These are phyloP conservation scores for Megaptera novaeangliae DNA, from an alignment of 2,113 vertebrate species.

Conservation along the genomic window DNA sequence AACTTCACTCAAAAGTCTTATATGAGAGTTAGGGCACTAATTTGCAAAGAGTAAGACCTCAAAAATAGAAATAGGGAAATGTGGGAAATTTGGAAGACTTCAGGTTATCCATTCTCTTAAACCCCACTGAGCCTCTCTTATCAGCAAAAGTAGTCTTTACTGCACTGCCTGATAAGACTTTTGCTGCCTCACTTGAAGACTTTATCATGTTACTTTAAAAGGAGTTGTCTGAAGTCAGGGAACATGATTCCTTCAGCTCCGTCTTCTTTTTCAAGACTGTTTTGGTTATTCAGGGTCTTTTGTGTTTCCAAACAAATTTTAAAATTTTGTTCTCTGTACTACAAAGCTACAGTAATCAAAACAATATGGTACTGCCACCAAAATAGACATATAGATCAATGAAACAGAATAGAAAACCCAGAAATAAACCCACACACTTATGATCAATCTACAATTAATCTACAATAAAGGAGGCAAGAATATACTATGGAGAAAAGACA, in stretches of 20 bases:
- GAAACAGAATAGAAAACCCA: not conserved
- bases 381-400: not conserved
- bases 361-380: not conserved
- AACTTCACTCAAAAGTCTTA: not conserved
- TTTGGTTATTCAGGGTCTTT: not conserved
- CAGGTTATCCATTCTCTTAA: not conserved
- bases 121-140: not conserved
- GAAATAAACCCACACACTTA: not conserved
- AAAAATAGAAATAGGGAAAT: not conserved
- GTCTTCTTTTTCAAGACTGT: not conserved
- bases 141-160: not conserved
- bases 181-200: not conserved
- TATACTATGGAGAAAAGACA: not conserved
- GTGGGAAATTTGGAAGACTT: not conserved
- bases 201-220: not conserved
- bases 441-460: not conserved
- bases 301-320: not conserved
- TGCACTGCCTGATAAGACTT: not conserved
- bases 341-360: not conserved
- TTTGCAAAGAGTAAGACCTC: not conserved
- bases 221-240: not conserved
- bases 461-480: not conserved
- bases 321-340: not conserved
- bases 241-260: not conserved
- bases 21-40: not conserved